Base-by-base conservation (phyloP, 2,797 vertebrate genomes). In the Buphagus erythrorhynchus region DNA sequence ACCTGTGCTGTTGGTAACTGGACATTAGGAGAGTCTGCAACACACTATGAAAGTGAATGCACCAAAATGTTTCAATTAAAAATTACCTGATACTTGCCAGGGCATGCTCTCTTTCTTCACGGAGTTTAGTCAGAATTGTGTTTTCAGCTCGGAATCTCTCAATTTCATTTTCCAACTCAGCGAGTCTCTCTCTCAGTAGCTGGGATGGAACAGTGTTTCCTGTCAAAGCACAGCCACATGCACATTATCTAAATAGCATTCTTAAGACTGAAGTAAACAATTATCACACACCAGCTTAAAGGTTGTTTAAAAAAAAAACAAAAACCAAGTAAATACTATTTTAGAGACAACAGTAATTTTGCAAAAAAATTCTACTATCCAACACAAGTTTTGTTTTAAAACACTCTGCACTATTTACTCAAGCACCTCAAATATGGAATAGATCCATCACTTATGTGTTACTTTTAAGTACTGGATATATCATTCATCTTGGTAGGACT, bases 121-220 rank as follows among this genome's bases (percentile, higher is more conserved):
- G 98, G 42, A 99, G 98, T 95, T 98, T 99, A 91, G 96, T 68
- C 79, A 99, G 97, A 11, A 97, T 97, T 13, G 97, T 83, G 19
- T 99, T 99, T 97, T 99, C 99, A 93, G 98, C 98, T 98, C 98
- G 99, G 94, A 99, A 99, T 74, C 98, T 98, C 95, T 99, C 98
- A 21, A 99, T 99, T 98, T 99, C 99, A 2, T 97, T 97, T 97
- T 99, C 99, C 95, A 99, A 58, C 96, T 99, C 98, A 38, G 86
- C 95, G 33, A 99, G 97, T 84, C 98, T 98, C 93, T 99, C 98
- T 96, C 98, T 98, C 93, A 99, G 98, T 75, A 98, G 96, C 74
- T 97, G 97, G 40, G 99, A 99, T 90, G 98, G 98, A 94, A 90
- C 93, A 95, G 36, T 61, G 26, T 91, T 98, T 95, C 95, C 98